These are phyloP conservation scores for Odontomachus brunneus DNA, from an alignment of 1,140 invertebrate genomes.

Conservation along the genomic window DNA sequence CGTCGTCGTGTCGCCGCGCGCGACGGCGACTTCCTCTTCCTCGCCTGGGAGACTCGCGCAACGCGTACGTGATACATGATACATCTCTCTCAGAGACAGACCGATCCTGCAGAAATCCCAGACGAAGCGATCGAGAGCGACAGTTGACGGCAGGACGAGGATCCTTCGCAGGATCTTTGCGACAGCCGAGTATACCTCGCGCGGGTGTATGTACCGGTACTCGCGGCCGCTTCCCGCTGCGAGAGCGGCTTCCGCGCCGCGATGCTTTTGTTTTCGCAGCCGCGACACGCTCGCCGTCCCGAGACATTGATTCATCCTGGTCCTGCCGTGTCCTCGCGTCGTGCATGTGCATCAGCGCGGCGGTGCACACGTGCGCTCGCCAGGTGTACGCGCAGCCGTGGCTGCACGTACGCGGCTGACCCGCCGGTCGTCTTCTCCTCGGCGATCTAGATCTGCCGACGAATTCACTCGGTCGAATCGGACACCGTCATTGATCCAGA, in stretches of 20 bases:
- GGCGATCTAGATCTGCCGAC: not conserved
- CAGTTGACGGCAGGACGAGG: too few relatives aligned
- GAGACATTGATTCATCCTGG: conserved; percentile 81
- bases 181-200: too few relatives aligned
- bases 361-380: conserved; percentile 23
- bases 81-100: too few relatives aligned
- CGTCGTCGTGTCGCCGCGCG: conserved; percentile 68
- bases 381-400: conserved; percentile 12
- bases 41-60: conserved; percentile 18
- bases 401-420: conserved; percentile 28
- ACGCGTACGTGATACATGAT: too few relatives aligned
- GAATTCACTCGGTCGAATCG: not conserved
- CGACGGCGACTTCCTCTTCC: conserved; percentile 59
- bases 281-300: conserved; percentile 63
- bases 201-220: too few relatives aligned
- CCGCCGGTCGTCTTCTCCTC: not conserved
- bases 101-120: too few relatives aligned
- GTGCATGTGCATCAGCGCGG: conserved; percentile 29
- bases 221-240: not conserved
- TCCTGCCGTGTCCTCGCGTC: conserved; percentile 70
- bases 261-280: conserved; percentile 67
- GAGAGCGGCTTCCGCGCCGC: conserved; percentile 31
- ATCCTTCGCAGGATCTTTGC: too few relatives aligned
- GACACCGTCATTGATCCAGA: not conserved
- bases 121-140: too few relatives aligned